A percentile compares a stretch with the other conserved stretches of the same genome.
phyloP scores from a whole-genome alignment of 2,888 invertebrate genomes.

The Drosophila limbata region DNA sequence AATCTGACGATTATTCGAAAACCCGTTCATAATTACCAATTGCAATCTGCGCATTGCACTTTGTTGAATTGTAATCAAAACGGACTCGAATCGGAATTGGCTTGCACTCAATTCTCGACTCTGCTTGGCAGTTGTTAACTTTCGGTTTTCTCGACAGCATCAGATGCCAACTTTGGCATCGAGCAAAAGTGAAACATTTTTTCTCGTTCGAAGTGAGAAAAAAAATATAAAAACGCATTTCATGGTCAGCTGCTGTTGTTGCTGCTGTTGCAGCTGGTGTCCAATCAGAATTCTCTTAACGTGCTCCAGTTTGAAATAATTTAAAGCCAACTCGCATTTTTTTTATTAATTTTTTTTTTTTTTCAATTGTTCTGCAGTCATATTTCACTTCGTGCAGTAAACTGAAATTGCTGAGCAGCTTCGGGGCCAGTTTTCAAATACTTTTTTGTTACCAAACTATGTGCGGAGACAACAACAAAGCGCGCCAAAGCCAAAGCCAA shows the following conservation, averaged over 20 bases:
- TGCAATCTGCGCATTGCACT: conserved; percentile 34
- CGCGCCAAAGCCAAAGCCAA: conserved; percentile 31
- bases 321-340: conserved; percentile 48
- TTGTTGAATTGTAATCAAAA: conserved; percentile 20
- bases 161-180: conserved; percentile 43
- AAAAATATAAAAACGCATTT: conserved; percentile 56
- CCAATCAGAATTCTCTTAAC: conserved; percentile 53
- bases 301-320: conserved; percentile 55
- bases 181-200: conserved; percentile 56
- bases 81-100: conserved; percentile 30
- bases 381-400: conserved; percentile 56
- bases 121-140: conserved; percentile 44
- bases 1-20: conserved; percentile 44
- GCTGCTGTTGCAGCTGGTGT: conserved; percentile 49
- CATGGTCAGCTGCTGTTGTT: conserved; percentile 68
- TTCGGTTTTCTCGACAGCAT: conserved; percentile 69
- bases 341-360: conserved; percentile 29
- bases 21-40: conserved; percentile 70
- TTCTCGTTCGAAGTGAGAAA: conserved; percentile 36
- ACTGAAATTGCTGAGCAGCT: conserved; percentile 35
- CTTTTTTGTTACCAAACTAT: conserved; percentile 21
- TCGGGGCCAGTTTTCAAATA: conserved; percentile 47
- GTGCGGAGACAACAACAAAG: conserved; percentile 49
- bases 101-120: conserved; percentile 62
- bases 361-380: conserved; percentile 65